Conservation (phyloP, 2,888 invertebrate species). For the Holacanthella duospinosa region DNA sequence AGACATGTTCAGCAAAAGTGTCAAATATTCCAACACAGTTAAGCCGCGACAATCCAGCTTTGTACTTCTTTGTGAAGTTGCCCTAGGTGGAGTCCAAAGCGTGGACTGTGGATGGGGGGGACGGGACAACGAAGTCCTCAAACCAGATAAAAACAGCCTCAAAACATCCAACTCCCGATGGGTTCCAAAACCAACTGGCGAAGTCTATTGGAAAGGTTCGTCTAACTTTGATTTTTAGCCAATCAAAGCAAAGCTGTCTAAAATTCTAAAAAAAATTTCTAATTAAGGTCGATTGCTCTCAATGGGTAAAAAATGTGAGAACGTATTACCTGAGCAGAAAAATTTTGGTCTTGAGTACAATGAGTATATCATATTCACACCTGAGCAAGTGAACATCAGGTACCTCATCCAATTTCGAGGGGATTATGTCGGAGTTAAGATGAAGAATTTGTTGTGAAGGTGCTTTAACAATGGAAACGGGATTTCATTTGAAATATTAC, state of each 20-base stretch:
- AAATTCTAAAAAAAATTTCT: background rate
- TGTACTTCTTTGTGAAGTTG: conserved; percentile 46
- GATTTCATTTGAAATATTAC: too few species aligned
- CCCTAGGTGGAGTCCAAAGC: conserved; percentile 29
- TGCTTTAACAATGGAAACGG: background rate
- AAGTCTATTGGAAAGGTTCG: conserved; percentile 31
- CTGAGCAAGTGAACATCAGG: conserved; percentile 24
- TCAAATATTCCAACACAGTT: conserved; percentile 40
- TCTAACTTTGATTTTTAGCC: background rate
- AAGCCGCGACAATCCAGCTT: conserved; percentile 39
- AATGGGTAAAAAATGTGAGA: conserved; percentile 19
- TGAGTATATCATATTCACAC: conserved; percentile 34
- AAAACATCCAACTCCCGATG: conserved; percentile 27
- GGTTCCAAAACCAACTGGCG: conserved; percentile 26
- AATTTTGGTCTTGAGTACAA: conserved; percentile 29
- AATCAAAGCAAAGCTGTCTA: background rate
- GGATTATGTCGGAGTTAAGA: background rate
- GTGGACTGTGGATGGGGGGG: conserved; percentile 13
- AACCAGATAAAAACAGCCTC: conserved; percentile 22
- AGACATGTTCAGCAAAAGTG: conserved; percentile 46
- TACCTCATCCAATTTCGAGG: conserved; percentile 17
- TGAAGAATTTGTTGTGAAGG: background rate
- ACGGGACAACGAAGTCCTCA: conserved; percentile 10
- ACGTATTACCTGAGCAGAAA: background rate
- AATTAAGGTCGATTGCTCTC: conserved; percentile 28